phyloP scores from a whole-genome alignment of 2,797 vertebrate species.

The Melanotaenia parkinsoni region DNA sequence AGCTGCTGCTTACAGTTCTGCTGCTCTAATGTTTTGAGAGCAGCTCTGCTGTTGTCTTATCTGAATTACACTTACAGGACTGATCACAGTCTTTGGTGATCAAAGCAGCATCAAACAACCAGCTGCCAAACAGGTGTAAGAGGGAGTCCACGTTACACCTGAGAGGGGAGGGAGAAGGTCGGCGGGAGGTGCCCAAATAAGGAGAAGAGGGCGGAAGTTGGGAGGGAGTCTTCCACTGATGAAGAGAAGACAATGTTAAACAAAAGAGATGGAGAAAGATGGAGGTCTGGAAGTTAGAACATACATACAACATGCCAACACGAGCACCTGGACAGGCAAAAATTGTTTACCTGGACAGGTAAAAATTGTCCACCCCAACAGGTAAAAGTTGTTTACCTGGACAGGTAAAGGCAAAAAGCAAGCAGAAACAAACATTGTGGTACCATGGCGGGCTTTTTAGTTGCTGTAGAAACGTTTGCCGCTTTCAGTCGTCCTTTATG shows the following conservation, averaged over 20 bases:
- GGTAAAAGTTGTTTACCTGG: neutral
- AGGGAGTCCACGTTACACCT: conserved; percentile 94
- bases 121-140: conserved; percentile 92
- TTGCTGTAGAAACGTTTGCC: conserved; percentile 26
- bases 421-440: neutral
- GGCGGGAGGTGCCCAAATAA: conserved; percentile 79
- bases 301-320: neutral
- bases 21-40: no score
- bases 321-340: neutral
- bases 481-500: conserved; percentile 21
- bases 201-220: conserved; percentile 83
- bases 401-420: neutral
- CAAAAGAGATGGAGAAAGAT: neutral
- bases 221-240: conserved; percentile 49
- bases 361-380: neutral
- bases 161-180: conserved; percentile 87
- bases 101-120: conserved; percentile 94
- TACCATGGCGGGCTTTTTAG: conserved; percentile 24
- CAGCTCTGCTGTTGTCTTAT: neutral
- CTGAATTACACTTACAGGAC: conserved; percentile 46
- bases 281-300: neutral
- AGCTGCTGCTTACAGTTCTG: no score
- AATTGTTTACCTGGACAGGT: neutral
- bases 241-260: conserved; percentile 13
- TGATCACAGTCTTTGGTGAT: conserved; percentile 89